Percentiles rank a stretch among this genome's conserved stretches.
These are phyloP conservation scores for Clunio marinus DNA, from an alignment of 2,888 invertebrate genomes.

Conservation along the genomic window DNA sequence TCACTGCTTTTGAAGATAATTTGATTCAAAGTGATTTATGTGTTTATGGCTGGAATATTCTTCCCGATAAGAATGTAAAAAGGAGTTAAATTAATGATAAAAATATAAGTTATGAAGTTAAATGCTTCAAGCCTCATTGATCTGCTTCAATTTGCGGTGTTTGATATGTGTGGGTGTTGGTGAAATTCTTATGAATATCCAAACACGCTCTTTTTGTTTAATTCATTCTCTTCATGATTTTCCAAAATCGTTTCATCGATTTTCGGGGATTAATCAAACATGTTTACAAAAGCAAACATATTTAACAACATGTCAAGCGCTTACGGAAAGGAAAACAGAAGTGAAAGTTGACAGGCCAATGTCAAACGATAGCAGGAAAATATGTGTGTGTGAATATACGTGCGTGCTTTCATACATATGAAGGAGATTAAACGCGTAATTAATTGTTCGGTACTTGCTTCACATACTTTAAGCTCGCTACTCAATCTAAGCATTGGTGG, in stretches of 20 bases:
- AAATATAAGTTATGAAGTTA: too few relatives aligned
- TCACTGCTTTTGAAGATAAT: not conserved
- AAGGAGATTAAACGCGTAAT: not conserved
- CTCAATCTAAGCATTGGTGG: not conserved
- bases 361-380: constrained; percentile 13
- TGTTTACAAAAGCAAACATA: not conserved
- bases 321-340: not conserved
- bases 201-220: too few relatives aligned
- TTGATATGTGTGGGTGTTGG: too few relatives aligned
- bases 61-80: not conserved
- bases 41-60: not conserved
- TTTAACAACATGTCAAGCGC: not conserved
- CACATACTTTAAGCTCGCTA: not conserved
- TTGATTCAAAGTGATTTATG: constrained; percentile 10
- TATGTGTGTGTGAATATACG: too few relatives aligned
- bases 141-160: too few relatives aligned
- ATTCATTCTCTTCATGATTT: too few relatives aligned
- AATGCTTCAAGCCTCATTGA: too few relatives aligned
- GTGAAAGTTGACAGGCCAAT: constrained; percentile 25
- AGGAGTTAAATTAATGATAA: not conserved
- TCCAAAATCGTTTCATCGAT: too few relatives aligned
- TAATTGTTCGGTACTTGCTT: not conserved
- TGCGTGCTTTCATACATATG: too few relatives aligned
- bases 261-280: not conserved
- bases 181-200: too few relatives aligned